Evolutionary conservation across 2,113 vertebrate genomes (phyloP).

Genomic region (Capreolus pygargus): DNA sequence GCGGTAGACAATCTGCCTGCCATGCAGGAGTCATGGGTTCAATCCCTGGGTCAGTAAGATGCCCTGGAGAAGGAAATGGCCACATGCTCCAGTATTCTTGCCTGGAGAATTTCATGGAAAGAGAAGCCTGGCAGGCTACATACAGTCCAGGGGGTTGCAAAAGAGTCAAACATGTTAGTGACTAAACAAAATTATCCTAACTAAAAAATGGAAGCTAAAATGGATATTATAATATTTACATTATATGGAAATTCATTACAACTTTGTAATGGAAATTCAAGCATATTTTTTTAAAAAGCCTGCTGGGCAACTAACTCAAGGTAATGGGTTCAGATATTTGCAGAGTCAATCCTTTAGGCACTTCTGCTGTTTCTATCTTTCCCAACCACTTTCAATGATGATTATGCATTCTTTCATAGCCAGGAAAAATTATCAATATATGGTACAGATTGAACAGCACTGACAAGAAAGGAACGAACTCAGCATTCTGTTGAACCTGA

Average conservation of each 20-base stretch:
- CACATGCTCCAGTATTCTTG: neutral
- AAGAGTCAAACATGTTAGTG: neutral
- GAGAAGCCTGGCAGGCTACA: neutral
- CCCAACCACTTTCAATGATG: neutral
- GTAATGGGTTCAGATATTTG: accelerated
- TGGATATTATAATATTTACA: neutral
- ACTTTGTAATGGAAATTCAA: neutral
- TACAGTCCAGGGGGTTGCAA: neutral
- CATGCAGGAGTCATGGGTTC: neutral
- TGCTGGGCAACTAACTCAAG: neutral
- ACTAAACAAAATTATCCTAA: neutral
- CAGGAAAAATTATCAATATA: neutral
- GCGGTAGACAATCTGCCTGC: neutral
- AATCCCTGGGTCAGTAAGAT: neutral
- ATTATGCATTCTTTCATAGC: neutral
- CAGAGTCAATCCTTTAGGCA: neutral
- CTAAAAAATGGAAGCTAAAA: neutral
- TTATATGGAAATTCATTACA: neutral
- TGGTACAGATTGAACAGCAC: neutral
- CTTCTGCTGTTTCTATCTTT: neutral
- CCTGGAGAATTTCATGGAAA: neutral
- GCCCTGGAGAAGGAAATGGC: neutral
- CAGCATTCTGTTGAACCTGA: neutral
- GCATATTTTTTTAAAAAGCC: neutral
- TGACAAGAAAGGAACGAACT: neutral